These are phyloP conservation scores for Rhizomys pruinosus DNA, from an alignment of 2,113 vertebrate genomes.

Conservation along the genomic window DNA sequence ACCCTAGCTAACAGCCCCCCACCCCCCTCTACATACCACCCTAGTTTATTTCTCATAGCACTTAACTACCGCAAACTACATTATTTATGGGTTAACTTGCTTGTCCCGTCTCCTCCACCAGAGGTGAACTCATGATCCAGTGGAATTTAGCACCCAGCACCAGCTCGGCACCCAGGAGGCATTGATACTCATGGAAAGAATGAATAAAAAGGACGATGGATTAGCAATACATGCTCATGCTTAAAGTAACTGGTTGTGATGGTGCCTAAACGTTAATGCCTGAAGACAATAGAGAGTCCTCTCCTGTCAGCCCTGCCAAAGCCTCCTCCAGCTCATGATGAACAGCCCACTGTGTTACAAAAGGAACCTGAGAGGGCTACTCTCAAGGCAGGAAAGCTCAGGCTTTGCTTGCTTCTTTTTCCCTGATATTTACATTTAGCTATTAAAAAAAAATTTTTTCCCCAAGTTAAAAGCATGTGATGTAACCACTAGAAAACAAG, in stretches of 20 bases:
- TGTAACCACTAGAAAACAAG: constrained; percentile 53
- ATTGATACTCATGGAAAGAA: constrained; percentile 28
- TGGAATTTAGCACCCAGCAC: constrained; percentile 34
- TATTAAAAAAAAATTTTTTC: constrained; percentile 9
- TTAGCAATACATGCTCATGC: not conserved
- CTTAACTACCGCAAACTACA: constrained; percentile 78
- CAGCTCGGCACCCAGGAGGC: constrained; percentile 51
- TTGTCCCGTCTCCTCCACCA: constrained; percentile 45
- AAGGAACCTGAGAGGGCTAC: not conserved
- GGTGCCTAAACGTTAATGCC: constrained; percentile 10
- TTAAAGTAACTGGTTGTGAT: not conserved
- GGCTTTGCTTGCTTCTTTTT: constrained; percentile 15
- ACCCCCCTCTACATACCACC: constrained; percentile 65
- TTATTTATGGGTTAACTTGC: constrained; percentile 52
- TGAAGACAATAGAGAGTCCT: not conserved
- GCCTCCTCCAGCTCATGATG: not conserved
- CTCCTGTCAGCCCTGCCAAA: not conserved
- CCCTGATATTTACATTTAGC: constrained; percentile 70
- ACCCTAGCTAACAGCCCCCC: constrained; percentile 70
- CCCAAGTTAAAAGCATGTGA: constrained; percentile 64
- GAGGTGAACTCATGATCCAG: constrained; percentile 22
- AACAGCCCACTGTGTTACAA: not conserved
- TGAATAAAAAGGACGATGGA: not conserved
- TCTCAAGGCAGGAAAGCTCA: constrained; percentile 4
- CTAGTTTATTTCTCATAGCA: constrained; percentile 78